These are phyloP conservation scores for Daboia siamensis DNA, from an alignment of 2,113 vertebrate genomes.

Conservation along the genomic window DNA sequence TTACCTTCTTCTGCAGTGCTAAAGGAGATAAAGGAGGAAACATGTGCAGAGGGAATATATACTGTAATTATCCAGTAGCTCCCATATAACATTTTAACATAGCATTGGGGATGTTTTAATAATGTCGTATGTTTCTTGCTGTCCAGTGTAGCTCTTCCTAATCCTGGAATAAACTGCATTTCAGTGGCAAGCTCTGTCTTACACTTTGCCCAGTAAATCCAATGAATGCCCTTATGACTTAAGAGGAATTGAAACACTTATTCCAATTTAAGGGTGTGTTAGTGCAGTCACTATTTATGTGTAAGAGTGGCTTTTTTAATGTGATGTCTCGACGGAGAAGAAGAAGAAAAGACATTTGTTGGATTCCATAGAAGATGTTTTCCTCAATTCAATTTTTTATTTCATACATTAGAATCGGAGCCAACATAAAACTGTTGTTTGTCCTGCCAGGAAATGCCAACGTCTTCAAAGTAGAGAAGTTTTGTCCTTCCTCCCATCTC, in stretches of 20 bases:
- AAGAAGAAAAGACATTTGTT: conserved; percentile 54
- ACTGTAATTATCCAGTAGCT: conserved; percentile 39
- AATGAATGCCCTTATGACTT: conserved; percentile 39
- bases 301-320: conserved; percentile 59
- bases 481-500: not conserved
- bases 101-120: conserved; percentile 39
- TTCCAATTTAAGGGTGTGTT: conserved; percentile 55
- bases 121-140: conserved; percentile 34
- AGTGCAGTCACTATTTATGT: conserved; percentile 54
- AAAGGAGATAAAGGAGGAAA: conserved; percentile 36
- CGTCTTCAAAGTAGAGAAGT: conserved; percentile 19
- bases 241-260: conserved; percentile 48
- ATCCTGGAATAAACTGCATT: conserved; percentile 31
- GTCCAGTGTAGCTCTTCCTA: conserved; percentile 45
- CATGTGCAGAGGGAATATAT: conserved; percentile 17
- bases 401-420: conserved; percentile 62
- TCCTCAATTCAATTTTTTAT: conserved; percentile 52
- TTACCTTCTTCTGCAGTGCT: conserved; percentile 57
- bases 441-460: conserved; percentile 42
- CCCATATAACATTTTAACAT: conserved; percentile 48
- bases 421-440: conserved; percentile 58
- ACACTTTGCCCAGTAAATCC: conserved; percentile 28
- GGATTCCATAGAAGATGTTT: conserved; percentile 45
- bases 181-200: conserved; percentile 11
- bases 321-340: conserved; percentile 50